Conservation (phyloP, 2,113 vertebrate species). For the Pluvianellus socialis region DNA sequence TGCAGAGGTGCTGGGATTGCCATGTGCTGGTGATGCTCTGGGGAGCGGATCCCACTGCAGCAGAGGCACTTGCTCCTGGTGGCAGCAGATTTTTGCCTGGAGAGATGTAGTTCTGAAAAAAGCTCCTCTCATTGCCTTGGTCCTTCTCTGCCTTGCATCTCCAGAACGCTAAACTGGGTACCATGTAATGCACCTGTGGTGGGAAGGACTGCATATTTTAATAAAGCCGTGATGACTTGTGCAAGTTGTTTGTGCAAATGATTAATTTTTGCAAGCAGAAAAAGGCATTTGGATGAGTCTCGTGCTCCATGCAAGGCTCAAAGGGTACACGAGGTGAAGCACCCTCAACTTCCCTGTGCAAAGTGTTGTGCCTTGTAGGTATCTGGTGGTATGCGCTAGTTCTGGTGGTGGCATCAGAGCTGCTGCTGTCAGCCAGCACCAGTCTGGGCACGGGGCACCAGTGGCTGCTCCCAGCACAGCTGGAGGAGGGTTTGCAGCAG, state of each 20-base stretch:
- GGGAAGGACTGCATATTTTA: neutral
- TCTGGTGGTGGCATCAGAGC: neutral
- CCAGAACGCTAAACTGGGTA: neutral
- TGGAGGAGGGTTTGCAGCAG: neutral
- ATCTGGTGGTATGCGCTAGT: neutral
- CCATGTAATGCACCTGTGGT: accelerated
- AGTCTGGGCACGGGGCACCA: too few species aligned
- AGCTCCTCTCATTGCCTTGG: neutral
- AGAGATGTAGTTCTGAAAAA: neutral
- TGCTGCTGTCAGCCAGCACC: neutral
- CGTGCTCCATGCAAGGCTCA: neutral
- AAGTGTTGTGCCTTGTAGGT: neutral
- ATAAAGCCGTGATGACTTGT: neutral
- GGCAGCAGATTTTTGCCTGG: neutral
- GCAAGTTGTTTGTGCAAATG: neutral
- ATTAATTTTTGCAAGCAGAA: neutral
- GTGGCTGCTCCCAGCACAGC: accelerated
- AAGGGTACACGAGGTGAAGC: neutral
- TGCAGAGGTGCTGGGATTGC: neutral
- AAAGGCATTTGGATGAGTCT: neutral
- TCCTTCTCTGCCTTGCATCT: neutral
- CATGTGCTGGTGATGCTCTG: accelerated
- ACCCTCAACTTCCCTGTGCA: accelerated
- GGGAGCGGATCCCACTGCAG: neutral
- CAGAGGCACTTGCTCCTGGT: neutral